Conservation (phyloP, 2,113 vertebrate species). For the Oreochromis tanganicae region DNA sequence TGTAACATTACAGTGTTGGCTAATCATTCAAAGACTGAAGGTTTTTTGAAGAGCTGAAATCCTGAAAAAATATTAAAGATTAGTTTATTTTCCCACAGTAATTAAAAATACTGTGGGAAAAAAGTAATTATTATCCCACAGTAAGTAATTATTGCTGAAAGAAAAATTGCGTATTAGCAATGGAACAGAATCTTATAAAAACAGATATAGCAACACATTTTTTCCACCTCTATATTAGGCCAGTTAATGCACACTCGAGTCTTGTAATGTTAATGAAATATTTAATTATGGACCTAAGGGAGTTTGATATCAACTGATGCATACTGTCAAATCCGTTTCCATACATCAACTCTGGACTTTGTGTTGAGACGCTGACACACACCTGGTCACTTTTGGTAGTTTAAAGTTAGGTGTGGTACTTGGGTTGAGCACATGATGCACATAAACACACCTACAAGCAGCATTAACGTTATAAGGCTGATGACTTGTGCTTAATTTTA, state of each 20-base stretch:
- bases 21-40: background rate
- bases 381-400: background rate
- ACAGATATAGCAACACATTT: background rate
- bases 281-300: background rate
- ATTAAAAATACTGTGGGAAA: background rate
- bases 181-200: background rate
- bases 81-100: background rate
- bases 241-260: background rate
- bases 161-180: background rate
- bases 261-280: background rate
- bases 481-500: background rate
- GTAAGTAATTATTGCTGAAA: background rate
- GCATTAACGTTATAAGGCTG: fast-evolving
- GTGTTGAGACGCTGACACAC: background rate
- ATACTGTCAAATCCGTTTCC: background rate
- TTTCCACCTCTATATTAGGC: background rate
- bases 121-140: background rate
- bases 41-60: background rate
- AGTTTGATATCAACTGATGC: background rate
- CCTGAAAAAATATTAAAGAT: background rate
- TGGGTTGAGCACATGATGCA: background rate
- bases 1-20: background rate
- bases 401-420: background rate
- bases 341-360: background rate
- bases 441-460: background rate